Base-by-base conservation (phyloP, 1,140 invertebrate genomes). In the Drosophila bocqueti region DNA sequence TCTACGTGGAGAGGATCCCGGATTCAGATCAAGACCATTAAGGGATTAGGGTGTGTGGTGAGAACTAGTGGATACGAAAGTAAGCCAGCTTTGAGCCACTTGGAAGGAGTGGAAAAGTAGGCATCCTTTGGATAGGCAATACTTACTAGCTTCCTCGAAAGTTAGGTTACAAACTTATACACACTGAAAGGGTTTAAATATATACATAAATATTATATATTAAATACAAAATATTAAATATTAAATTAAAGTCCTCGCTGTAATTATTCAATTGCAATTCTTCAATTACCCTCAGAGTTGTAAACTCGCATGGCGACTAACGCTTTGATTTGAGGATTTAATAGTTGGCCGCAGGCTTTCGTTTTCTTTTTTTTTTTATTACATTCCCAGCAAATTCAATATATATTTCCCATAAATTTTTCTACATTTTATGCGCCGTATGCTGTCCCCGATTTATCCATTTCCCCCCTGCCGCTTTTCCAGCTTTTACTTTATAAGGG, bases 341-440 rank as follows among this genome's bases (percentile, higher is more conserved):
- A 64, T 36, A 66, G 63, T 62, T 63, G n/a, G 29, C 40, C 16
- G 58, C 59, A 63, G 58, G 29, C 31, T 16, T 18, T 34, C 9
- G 15, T n/a, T 59, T 45, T 18, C 5, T 3, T 18, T 34, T 67
- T 11, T 10, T 18, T 18, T 13, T 13, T 67, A 68, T 69, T 69
- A 38, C 63, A 69, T 69, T 69, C 63, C 63, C 15, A 7, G 63
- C 13, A 68, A 69, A 69, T 68, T 68, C 63, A 68, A 69, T 69
- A 69, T 54, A 18, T 69, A 69, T 55, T 68, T 69, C 21, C 47
- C 64, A 65, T 45, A 69, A 21, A 68, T 69, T 54, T 68, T 16
- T 42, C n/a, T 36, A 46, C 54, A 40, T 36, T 60, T 50, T 43
- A 29, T 71, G 9, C 54, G 57, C 36, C 47, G 45, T 10, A 72